phyloP scores from a whole-genome alignment of 2,888 invertebrate species.

The Ophioninae sp. region DNA sequence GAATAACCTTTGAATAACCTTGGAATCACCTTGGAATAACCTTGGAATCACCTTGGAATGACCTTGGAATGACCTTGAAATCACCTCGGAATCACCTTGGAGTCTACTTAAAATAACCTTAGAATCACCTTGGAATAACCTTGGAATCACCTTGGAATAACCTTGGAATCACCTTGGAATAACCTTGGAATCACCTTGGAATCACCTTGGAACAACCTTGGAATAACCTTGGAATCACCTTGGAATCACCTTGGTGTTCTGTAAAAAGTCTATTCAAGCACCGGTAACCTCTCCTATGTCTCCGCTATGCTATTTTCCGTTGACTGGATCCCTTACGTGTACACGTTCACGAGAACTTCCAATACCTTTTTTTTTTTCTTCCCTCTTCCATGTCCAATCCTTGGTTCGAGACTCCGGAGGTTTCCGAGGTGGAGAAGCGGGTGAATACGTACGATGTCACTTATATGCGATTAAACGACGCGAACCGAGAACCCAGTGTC shows the following conservation, averaged over 20 bases:
- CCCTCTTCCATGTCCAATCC: slow-evolving; percentile 4
- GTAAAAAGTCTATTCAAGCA: slow-evolving; percentile 28
- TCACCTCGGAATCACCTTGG: too few species aligned
- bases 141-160: too few species aligned
- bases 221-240: slow-evolving; percentile 6
- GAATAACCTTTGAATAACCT: too few species aligned
- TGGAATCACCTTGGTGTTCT: slow-evolving; percentile 3
- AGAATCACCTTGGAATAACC: too few species aligned
- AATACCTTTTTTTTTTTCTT: not conserved
- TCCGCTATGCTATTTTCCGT: slow-evolving; percentile 36
- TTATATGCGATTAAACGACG: slow-evolving; percentile 43
- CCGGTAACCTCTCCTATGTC: slow-evolving; percentile 47
- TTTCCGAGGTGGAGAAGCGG: slow-evolving; percentile 11
- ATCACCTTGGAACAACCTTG: too few species aligned
- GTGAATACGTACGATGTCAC: slow-evolving; percentile 40
- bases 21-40: too few species aligned
- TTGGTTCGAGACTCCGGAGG: not conserved
- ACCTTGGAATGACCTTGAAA: too few species aligned
- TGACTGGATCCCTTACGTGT: not conserved
- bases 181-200: too few species aligned
- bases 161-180: too few species aligned
- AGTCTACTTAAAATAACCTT: too few species aligned
- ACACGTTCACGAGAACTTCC: not conserved
- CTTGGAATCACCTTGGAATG: too few species aligned
- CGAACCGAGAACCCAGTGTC: slow-evolving; percentile 26